Evolutionary conservation across 2,888 invertebrate species (phyloP), one percentile per base, ranked within the genome.

Genomic region (Arrhopalites spinosus): DNA sequence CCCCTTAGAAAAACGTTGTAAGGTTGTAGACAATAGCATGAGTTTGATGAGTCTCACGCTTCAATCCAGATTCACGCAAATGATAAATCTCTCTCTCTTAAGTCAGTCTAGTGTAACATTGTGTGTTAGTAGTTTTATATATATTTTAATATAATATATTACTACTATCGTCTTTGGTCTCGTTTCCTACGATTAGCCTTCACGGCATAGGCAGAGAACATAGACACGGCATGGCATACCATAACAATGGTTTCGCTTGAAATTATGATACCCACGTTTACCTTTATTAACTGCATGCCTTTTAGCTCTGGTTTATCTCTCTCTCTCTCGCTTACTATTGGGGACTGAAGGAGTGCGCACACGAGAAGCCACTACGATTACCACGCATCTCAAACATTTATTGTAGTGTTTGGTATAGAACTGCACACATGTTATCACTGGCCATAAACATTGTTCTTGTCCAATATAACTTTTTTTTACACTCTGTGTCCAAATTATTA

Each of bases 41-140:
- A 47, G 72, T 63, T 72, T 72, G 63, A 72, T 63, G 72, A 72
- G 72, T 47, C 72, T 72, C 72, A 64, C 71, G 71, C 71, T 71
- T 71, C 59, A 20, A 36, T 50, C 47, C 30, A 72, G 63, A 72
- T 63, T 72, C 72, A 72, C 72, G 72, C 72, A 64, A 63, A 72
- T 47, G 63, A 63, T 72, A 72, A 63, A 45, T 63, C 23, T 43
- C 17, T 25, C 30, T 63, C 27, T 17, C n/a, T 11, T 7, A 27
- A 68, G 7, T 27, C 50, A 50, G 15, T 50, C 43, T 27, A 43
- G 11, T 36, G 43, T 67, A 45, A 2, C 13, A 67, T 36, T 45
- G 67, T 45, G 25, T 53, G 53, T 2, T 53, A 17, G 53, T 53
- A 20, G 15, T 17, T 23, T 53, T 53, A 8, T 53, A 8, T 53